Evolutionary conservation across 2,797 vertebrate species (phyloP).

Genomic region (Notolepis coatsorum): DNA sequence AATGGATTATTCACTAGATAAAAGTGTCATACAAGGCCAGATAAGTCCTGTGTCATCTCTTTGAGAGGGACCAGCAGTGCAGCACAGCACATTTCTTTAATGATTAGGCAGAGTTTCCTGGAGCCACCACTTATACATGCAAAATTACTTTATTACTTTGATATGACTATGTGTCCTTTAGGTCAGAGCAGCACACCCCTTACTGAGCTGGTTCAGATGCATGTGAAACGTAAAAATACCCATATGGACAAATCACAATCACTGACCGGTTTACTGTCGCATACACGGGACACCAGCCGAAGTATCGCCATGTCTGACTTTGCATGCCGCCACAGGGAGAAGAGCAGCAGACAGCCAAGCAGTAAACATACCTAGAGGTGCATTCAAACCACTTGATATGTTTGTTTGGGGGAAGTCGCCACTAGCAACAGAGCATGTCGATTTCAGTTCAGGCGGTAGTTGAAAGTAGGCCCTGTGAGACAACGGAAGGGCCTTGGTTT

Average conservation of each 20-base stretch:
- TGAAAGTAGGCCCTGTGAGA: slow-evolving; percentile 36
- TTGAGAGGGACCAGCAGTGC: background rate
- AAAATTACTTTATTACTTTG: background rate
- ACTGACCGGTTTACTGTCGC: slow-evolving; percentile 31
- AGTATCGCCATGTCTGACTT: slow-evolving; percentile 53
- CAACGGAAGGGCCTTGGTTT: slow-evolving; percentile 38
- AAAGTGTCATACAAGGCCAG: background rate
- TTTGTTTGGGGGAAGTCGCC: slow-evolving; percentile 63
- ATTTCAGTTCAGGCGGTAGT: slow-evolving; percentile 46
- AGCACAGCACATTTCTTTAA: no score
- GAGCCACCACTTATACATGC: background rate
- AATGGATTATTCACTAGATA: background rate
- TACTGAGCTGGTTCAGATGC: slow-evolving; percentile 1
- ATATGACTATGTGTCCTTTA: slow-evolving; percentile 8
- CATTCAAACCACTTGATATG: slow-evolving; percentile 75
- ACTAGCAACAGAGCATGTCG: slow-evolving; percentile 62
- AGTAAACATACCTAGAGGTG: slow-evolving; percentile 68
- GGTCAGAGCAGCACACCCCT: background rate
- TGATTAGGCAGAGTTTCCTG: background rate
- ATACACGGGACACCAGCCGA: slow-evolving; percentile 46
- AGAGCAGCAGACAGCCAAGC: slow-evolving; percentile 65
- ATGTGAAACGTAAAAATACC: background rate
- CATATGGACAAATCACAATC: slow-evolving; percentile 20
- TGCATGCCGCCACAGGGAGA: slow-evolving; percentile 55
- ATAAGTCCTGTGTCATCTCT: background rate